phyloP scores from a whole-genome alignment of 1,140 invertebrate genomes.

The Psix sp. region DNA sequence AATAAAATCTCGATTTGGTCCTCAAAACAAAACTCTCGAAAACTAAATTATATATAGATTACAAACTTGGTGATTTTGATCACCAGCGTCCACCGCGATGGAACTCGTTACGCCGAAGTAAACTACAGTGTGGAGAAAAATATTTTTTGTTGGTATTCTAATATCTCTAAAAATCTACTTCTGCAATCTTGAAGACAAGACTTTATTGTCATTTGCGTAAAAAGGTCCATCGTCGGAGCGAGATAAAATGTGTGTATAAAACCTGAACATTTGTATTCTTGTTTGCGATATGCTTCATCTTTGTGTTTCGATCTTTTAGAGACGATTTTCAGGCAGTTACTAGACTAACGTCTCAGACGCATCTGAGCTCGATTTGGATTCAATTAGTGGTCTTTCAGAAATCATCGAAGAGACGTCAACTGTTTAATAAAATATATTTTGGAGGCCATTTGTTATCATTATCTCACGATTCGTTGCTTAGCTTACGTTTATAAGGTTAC shows the following conservation, averaged over 20 bases:
- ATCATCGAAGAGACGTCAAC: conserved; percentile 42
- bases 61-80: too few relatives aligned
- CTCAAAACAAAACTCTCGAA: conserved; percentile 18
- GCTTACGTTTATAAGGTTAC: conserved; percentile 47
- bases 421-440: conserved; percentile 61
- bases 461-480: conserved; percentile 51
- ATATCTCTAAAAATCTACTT: too few relatives aligned
- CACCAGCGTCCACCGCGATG: too few relatives aligned
- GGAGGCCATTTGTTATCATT: conserved; percentile 49
- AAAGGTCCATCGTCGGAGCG: conserved; percentile 15
- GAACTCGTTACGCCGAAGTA: conserved; percentile 4
- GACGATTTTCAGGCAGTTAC: conserved; percentile 19
- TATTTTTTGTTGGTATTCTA: too few relatives aligned
- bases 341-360: not conserved
- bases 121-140: too few relatives aligned
- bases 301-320: conserved; percentile 43
- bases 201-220: too few relatives aligned
- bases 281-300: conserved; percentile 46
- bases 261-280: conserved; percentile 6
- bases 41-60: too few relatives aligned
- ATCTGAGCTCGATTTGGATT: not conserved
- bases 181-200: too few relatives aligned
- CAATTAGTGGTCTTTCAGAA: conserved; percentile 21
- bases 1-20: conserved; percentile 31
- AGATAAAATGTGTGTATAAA: too few relatives aligned